A percentile compares a stretch with the other conserved stretches of the same genome.
Evolutionary conservation across 2,113 vertebrate species (phyloP).

Genomic region (Heloderma charlesbogerti): DNA sequence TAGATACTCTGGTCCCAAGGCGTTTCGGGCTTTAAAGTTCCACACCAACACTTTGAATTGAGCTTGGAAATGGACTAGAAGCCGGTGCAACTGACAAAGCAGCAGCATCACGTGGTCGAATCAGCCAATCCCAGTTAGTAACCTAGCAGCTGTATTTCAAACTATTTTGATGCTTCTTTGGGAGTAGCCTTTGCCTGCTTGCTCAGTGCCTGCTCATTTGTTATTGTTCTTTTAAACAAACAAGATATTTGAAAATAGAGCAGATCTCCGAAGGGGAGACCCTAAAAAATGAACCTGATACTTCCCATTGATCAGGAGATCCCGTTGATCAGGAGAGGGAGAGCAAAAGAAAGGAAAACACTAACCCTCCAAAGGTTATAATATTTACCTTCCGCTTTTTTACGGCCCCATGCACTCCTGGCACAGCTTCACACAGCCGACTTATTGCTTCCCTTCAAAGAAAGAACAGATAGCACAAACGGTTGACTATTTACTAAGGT

Average conservation of each 20-base stretch:
- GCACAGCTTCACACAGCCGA: constrained; percentile 87
- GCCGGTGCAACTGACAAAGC: too few relatives aligned
- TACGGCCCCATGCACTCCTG: constrained; percentile 79
- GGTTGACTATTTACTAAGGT: constrained; percentile 52
- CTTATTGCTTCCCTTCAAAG: constrained; percentile 92
- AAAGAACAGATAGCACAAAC: constrained; percentile 57
- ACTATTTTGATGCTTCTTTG: background rate
- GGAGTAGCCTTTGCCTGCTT: background rate
- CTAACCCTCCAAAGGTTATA: constrained; percentile 19
- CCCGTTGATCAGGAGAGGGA: constrained; percentile 46
- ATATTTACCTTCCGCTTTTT: constrained; percentile 87
- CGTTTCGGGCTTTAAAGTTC: too few relatives aligned
- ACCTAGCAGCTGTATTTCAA: too few relatives aligned
- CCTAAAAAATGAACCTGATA: constrained; percentile 18
- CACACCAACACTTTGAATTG: too few relatives aligned
- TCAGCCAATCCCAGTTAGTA: too few relatives aligned
- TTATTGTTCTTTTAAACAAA: background rate
- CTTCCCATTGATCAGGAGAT: constrained; percentile 9
- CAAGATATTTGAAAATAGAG: background rate
- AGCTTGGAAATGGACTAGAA: too few relatives aligned
- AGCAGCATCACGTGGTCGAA: too few relatives aligned
- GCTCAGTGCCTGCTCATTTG: too few relatives aligned
- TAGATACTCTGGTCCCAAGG: too few relatives aligned
- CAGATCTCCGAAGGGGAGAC: background rate
- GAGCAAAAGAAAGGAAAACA: constrained; percentile 9